Evolutionary conservation across 2,797 vertebrate species (phyloP), one percentile per base, ranked within the genome.

Genomic region (Alfaro cultratus): DNA sequence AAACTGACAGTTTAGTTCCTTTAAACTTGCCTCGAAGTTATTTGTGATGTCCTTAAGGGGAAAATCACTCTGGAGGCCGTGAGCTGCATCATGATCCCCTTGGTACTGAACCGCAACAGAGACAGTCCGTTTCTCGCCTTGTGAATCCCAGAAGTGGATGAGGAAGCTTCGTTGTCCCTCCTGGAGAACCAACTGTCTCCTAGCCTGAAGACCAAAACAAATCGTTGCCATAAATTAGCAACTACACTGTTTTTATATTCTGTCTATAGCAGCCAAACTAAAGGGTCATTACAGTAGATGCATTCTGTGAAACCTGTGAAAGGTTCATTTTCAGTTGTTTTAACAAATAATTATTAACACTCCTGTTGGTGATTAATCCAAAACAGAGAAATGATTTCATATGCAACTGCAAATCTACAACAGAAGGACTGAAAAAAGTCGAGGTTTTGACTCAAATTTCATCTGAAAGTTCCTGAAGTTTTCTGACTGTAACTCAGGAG

Each of bases 121-220:
- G 45, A 88, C 74, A 0, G 79, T 92, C 0, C 86, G 64, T 83
- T 89, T 94, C 76, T 2, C 64, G 31, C 91, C 90, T 0, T 71
- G 64, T 0, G 84, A 84, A 79, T 92, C 89, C 91, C 84, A 89
- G 31, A 81, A 73, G 8, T 90, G 64, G 70, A 96, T 57, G 11
- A 26, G 11, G 75, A 96, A 93, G 4, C 82, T 49, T 13, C 5
- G 43, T 3, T 90, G 77, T 13, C 89, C 91, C 12, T 88, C 70
- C 76, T 91, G 86, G 55, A 96, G 89, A 76, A 21, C 41, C n/a
- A 94, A 41, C 0, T 0, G 9, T 74, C 90, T 85, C 2, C 83
- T 94, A 26, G 95, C 76, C 93, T 80, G 47, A 2, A 57, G 13
- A 7, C 46, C 18, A 39, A 39, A 18, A 11, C 29, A 18, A 18